phyloP scores from a whole-genome alignment of 2,113 vertebrate species.

The Tragelaphus buxtoni region DNA sequence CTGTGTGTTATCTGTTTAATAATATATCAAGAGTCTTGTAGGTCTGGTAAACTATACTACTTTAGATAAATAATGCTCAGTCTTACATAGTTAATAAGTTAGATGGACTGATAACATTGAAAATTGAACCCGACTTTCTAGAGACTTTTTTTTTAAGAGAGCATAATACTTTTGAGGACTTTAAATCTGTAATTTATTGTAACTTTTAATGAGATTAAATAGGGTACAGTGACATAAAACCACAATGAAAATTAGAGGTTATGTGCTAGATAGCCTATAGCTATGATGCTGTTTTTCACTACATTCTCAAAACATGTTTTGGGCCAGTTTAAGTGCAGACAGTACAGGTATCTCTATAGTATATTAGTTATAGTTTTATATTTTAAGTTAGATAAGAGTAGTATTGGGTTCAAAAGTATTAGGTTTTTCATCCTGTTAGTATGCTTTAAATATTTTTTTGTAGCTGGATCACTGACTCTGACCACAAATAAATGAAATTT shows the following conservation, averaged over 20 bases:
- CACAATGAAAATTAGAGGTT: background rate
- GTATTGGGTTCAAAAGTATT: background rate
- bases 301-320: slow-evolving; percentile 2
- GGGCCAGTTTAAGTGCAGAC: background rate
- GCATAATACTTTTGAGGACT: background rate
- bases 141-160: background rate
- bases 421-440: background rate
- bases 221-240: background rate
- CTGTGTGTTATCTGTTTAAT: slow-evolving; percentile 50
- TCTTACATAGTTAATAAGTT: slow-evolving; percentile 62
- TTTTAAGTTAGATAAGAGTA: slow-evolving; percentile 43
- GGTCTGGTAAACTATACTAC: slow-evolving; percentile 48
- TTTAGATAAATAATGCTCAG: slow-evolving; percentile 38
- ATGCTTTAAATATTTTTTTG: background rate
- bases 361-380: background rate
- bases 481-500: background rate
- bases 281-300: background rate
- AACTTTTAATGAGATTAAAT: slow-evolving; percentile 15
- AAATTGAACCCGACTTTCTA: slow-evolving; percentile 32
- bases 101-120: slow-evolving; percentile 52
- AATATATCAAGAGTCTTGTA: slow-evolving; percentile 38
- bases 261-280: background rate
- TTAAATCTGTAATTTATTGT: slow-evolving; percentile 42
- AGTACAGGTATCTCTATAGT: background rate
- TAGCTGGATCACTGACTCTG: background rate